phyloP scores from a whole-genome alignment of 2,888 invertebrate species.

The Dinocampus coccinellae region DNA sequence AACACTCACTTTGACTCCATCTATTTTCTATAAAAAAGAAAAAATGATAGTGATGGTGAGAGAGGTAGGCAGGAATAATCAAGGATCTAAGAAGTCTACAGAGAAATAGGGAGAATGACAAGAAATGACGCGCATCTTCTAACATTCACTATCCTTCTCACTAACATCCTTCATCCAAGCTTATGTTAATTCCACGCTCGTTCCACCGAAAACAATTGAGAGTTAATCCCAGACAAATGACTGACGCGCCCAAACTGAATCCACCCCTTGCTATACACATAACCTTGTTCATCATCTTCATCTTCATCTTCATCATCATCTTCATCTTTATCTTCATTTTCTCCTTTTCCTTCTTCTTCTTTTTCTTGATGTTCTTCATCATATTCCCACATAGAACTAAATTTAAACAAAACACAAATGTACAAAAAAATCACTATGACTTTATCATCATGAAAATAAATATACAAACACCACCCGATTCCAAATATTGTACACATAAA shows the following conservation, averaged over 20 bases:
- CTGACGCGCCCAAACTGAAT: conserved; percentile 56
- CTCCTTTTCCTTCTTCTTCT: not conserved
- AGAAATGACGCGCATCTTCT: not conserved
- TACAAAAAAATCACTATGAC: too few species aligned
- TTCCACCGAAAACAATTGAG: conserved; percentile 64
- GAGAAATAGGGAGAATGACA: conserved; percentile 1
- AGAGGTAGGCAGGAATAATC: conserved; percentile 60
- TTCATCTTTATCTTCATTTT: too few species aligned
- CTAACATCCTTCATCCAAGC: conserved; percentile 68
- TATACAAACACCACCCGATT: too few species aligned
- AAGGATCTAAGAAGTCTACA: conserved; percentile 48
- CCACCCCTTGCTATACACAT: not conserved
- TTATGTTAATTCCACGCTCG: conserved; percentile 67
- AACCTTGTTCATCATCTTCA: not conserved
- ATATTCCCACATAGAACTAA: too few species aligned
- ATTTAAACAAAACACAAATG: too few species aligned
- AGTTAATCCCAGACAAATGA: conserved; percentile 69
- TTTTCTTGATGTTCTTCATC: not conserved
- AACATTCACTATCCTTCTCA: conserved; percentile 42
- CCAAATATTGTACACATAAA: too few species aligned
- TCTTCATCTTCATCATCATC: not conserved
- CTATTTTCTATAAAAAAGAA: too few species aligned
- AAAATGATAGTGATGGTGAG: too few species aligned
- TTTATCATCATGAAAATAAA: too few species aligned
- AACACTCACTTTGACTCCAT: conserved; percentile 50